A percentile compares a stretch with the other conserved stretches of the same genome.
Conservation (phyloP, 2,113 vertebrate species). For the Pagrus major region DNA sequence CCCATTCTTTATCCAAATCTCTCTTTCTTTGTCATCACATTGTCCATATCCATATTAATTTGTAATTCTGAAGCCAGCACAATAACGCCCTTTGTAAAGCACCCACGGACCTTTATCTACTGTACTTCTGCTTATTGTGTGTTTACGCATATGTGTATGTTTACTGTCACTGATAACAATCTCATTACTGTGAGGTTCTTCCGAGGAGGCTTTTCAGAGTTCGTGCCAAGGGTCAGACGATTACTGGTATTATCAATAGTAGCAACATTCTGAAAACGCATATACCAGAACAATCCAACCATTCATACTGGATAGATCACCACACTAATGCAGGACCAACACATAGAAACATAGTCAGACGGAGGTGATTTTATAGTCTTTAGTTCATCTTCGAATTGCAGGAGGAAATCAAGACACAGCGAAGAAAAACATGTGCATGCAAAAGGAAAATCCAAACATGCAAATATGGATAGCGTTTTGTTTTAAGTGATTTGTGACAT, state of each 20-base stretch:
- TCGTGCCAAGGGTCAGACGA: not conserved
- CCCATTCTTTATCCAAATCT: slow-evolving; percentile 12
- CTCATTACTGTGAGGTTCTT: slow-evolving; percentile 1
- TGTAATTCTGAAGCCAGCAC: not conserved
- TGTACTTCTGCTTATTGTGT: slow-evolving; percentile 13
- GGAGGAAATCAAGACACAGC: not conserved
- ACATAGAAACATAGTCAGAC: not conserved
- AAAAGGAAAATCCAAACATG: not conserved
- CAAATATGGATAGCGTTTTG: not conserved
- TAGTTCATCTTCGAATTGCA: not conserved
- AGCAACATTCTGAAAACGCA: not conserved
- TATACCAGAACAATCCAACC: not conserved
- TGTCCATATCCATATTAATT: slow-evolving; percentile 43
- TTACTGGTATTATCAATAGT: not conserved
- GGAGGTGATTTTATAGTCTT: not conserved
- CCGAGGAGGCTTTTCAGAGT: not conserved
- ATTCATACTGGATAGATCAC: not conserved
- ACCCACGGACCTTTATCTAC: slow-evolving; percentile 33
- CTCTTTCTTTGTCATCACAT: slow-evolving; percentile 15
- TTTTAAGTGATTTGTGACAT: not conserved
- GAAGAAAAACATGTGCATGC: not conserved
- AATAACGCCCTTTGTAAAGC: slow-evolving; percentile 6
- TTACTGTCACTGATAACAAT: not conserved
- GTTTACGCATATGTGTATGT: not conserved
- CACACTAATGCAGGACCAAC: not conserved